phyloP scores from a whole-genome alignment of 2,888 invertebrate genomes.

The Lomographa bimaculata region DNA sequence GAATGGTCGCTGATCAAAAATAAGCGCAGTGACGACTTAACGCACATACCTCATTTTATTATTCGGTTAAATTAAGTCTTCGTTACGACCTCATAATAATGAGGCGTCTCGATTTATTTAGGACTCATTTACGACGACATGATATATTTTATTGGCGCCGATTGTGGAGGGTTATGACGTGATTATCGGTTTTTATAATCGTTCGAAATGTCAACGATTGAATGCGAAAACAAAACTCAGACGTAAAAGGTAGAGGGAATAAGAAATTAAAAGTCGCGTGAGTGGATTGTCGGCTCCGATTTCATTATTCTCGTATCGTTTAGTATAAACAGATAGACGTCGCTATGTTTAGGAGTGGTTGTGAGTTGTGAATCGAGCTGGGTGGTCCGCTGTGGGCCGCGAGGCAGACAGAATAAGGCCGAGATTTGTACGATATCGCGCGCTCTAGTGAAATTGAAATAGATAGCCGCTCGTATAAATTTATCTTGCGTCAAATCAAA shows the following conservation, averaged over 20 bases:
- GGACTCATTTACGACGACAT: conserved; percentile 59
- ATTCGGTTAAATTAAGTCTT: conserved; percentile 62
- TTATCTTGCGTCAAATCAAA: conserved; percentile 73
- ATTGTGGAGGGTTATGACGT: conserved; percentile 46
- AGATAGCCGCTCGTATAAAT: conserved; percentile 61
- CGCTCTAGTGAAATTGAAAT: conserved; percentile 75
- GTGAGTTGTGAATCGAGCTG: conserved; percentile 62
- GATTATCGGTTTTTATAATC: conserved; percentile 59
- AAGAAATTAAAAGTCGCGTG: conserved; percentile 29
- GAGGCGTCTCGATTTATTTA: conserved; percentile 52
- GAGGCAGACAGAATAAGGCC: conserved; percentile 64
- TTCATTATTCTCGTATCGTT: conserved; percentile 61
- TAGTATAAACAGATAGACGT: conserved; percentile 67
- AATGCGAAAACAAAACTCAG: conserved; percentile 42
- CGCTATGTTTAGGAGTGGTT: conserved; percentile 72
- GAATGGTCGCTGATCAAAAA: no score
- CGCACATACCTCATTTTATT: conserved; percentile 57
- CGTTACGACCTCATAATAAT: conserved; percentile 51
- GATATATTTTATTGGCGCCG: conserved; percentile 54
- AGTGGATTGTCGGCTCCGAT: conserved; percentile 43
- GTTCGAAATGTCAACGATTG: conserved; percentile 39
- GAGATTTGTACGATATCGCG: conserved; percentile 75
- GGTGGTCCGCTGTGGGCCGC: conserved; percentile 70
- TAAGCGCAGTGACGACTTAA: no score
- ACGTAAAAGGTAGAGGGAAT: conserved; percentile 30